These are phyloP conservation scores for Pterophyllum scalare DNA, from an alignment of 2,113 vertebrate species.

Conservation along the genomic window DNA sequence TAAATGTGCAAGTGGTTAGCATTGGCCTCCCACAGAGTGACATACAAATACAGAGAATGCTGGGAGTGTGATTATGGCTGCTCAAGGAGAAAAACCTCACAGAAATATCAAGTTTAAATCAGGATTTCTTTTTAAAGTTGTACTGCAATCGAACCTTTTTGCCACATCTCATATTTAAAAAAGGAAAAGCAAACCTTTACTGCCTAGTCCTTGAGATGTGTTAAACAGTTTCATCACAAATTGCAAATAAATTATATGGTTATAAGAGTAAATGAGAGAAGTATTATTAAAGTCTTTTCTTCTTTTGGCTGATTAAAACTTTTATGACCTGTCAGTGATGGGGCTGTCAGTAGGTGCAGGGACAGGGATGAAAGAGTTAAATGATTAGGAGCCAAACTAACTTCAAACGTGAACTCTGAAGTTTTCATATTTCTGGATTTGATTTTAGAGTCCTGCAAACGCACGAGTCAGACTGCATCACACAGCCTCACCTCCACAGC, in stretches of 20 bases:
- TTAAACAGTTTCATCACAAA: no score
- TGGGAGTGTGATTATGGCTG: not conserved
- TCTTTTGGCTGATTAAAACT: no score
- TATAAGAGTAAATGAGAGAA: no score
- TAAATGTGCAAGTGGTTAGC: not conserved
- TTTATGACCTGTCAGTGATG: no score
- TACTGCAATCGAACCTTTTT: not conserved
- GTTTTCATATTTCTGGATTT: not conserved
- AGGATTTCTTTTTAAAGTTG: not conserved
- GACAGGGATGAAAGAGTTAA: no score
- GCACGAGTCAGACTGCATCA: not conserved
- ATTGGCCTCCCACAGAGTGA: not conserved
- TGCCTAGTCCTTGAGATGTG: no score
- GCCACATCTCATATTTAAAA: not conserved
- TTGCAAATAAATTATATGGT: no score
- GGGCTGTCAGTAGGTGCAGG: no score
- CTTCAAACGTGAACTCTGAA: no score
- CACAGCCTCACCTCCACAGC: not conserved
- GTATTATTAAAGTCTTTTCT: no score
- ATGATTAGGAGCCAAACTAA: not conserved
- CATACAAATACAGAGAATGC: no score
- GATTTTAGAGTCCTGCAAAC: not conserved
- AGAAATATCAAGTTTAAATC: not conserved
- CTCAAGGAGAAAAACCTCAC: no score
- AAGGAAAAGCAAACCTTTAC: not conserved